Evolutionary conservation across 92 coral and sea anemone species (phyloP).

Genomic region (Paramuricea clavata): DNA sequence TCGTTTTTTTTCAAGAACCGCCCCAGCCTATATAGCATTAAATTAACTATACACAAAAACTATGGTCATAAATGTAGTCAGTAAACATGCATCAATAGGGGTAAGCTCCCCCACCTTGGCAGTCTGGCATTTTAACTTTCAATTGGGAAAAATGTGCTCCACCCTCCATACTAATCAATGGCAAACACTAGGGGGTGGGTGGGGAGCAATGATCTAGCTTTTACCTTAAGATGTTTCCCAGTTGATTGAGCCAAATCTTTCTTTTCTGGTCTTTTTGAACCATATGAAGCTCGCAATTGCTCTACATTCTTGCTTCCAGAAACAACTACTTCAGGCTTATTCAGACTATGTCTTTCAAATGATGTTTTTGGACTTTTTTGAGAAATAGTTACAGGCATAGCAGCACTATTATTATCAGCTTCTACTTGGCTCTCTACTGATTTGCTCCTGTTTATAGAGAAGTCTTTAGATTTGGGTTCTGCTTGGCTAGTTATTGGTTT

Average conservation of each 20-base stretch:
- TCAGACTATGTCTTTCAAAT: background rate
- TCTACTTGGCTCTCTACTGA: background rate
- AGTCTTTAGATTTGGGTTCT: background rate
- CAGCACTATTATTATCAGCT: background rate
- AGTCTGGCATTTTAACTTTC: too few relatives aligned
- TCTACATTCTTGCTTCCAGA: background rate
- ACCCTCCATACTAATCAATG: too few relatives aligned
- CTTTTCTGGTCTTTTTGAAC: background rate
- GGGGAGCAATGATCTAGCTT: too few relatives aligned
- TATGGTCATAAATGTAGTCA: too few relatives aligned
- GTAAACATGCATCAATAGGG: too few relatives aligned
- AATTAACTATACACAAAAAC: too few relatives aligned
- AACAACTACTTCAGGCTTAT: conserved; percentile 1
- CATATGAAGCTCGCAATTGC: background rate
- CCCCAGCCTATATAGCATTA: too few relatives aligned
- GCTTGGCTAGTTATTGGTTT: background rate
- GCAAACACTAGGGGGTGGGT: too few relatives aligned
- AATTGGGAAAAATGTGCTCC: too few relatives aligned
- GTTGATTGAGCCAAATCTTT: background rate
- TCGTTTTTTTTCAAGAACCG: too few relatives aligned
- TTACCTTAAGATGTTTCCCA: background rate
- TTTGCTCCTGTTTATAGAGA: background rate
- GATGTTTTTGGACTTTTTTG: background rate
- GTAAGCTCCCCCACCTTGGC: too few relatives aligned
- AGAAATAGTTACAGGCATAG: background rate